Conservation (phyloP, 1,140 invertebrate genomes). For the Atta cephalotes region DNA sequence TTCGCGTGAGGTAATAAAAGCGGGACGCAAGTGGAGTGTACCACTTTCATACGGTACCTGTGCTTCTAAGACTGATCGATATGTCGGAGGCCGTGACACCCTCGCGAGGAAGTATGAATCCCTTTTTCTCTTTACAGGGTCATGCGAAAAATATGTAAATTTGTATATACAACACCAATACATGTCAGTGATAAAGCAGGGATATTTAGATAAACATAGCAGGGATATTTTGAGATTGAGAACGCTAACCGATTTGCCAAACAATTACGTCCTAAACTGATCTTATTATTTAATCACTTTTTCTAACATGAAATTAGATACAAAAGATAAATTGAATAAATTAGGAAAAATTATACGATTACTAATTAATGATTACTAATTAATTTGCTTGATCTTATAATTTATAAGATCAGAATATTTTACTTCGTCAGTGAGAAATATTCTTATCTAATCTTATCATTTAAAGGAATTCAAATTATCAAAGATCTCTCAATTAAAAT, state of each 20-base stretch:
- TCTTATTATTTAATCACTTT: not conserved
- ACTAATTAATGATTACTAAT: not conserved
- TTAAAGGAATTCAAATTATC: not conserved
- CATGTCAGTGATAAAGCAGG: not conserved
- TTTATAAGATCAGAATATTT: not conserved
- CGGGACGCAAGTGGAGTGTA: constrained; percentile 34
- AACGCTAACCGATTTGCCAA: not conserved
- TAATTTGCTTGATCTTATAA: not conserved
- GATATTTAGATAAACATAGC: not conserved
- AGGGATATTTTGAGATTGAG: not conserved
- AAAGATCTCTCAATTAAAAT: not conserved
- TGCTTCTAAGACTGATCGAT: constrained; percentile 61
- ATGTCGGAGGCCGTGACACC: constrained; percentile 71
- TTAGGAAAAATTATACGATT: not conserved
- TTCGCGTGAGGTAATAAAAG: constrained; percentile 56
- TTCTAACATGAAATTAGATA: not conserved
- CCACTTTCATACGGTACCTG: constrained; percentile 64
- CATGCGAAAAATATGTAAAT: constrained; percentile 22
- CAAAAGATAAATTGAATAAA: not conserved
- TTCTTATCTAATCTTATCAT: not conserved
- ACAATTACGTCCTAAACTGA: not conserved
- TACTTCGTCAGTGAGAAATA: not conserved
- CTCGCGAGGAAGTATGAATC: constrained; percentile 22
- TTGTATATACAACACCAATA: not conserved
- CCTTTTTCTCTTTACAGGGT: constrained; percentile 3